Evolutionary conservation across 2,797 vertebrate species (phyloP).

Genomic region (Sebastes wilsoni): DNA sequence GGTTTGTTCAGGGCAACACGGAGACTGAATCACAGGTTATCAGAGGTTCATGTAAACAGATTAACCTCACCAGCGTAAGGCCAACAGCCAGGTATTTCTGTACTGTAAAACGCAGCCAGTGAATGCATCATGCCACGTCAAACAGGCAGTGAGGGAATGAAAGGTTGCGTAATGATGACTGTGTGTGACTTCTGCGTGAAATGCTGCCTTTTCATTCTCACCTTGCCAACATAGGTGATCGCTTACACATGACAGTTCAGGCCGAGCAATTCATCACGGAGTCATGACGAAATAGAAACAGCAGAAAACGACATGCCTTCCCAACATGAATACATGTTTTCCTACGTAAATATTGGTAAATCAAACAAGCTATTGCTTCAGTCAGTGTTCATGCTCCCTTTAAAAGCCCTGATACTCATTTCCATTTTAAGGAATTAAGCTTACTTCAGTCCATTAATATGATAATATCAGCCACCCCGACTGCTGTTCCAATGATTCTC

Average conservation of each 20-base stretch:
- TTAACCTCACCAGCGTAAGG: constrained; percentile 43
- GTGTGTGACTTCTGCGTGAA: constrained; percentile 1
- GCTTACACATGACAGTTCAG: constrained; percentile 39
- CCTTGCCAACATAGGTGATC: constrained; percentile 40
- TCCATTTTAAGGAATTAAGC: constrained; percentile 49
- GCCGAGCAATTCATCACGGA: constrained; percentile 42
- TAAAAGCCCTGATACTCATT: constrained; percentile 26
- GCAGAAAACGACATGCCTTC: background rate
- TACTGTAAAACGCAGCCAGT: constrained; percentile 5
- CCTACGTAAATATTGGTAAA: constrained; percentile 16
- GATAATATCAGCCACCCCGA: constrained; percentile 53
- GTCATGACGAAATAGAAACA: background rate
- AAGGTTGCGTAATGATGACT: constrained; percentile 16
- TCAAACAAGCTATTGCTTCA: constrained; percentile 18
- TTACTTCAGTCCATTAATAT: constrained; percentile 54
- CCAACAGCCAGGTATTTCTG: constrained; percentile 21
- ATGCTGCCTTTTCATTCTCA: constrained; percentile 29
- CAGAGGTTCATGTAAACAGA: constrained; percentile 57
- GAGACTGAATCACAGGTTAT: constrained; percentile 40
- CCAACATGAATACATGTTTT: constrained; percentile 1
- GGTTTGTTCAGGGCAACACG: constrained; percentile 6
- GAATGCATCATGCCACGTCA: constrained; percentile 45
- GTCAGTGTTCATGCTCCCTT: constrained; percentile 12
- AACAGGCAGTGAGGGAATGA: constrained; percentile 28
- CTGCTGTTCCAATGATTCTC: constrained; percentile 32